Percentiles rank a stretch among this genome's conserved stretches.
Conservation (phyloP, 2,113 vertebrate species). For the Oxyura jamaicensis region DNA sequence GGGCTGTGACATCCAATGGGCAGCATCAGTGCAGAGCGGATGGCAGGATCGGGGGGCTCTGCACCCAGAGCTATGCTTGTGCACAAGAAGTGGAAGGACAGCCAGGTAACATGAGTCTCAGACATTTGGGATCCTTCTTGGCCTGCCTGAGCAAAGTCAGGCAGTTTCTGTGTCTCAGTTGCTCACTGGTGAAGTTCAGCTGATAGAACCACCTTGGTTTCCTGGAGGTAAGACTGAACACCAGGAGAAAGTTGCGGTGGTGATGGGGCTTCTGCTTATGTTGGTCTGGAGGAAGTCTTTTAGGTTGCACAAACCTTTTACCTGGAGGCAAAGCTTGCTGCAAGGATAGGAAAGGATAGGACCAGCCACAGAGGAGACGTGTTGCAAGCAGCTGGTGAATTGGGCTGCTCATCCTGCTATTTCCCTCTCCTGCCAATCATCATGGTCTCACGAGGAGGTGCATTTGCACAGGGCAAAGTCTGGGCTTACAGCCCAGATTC, state of each 20-base stretch:
- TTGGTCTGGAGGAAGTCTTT: background rate
- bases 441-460: fast-evolving
- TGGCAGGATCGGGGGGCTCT: background rate
- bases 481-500: background rate
- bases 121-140: background rate
- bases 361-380: background rate
- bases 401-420: background rate
- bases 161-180: background rate
- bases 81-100: background rate
- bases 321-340: background rate
- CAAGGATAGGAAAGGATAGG: background rate
- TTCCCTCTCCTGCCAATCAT: background rate
- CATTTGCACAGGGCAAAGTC: background rate
- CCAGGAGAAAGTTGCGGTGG: background rate
- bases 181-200: background rate
- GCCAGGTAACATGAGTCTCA: no score
- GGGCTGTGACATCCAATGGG: background rate
- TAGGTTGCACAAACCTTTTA: background rate
- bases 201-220: background rate
- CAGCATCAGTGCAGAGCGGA: fast-evolving
- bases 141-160: background rate
- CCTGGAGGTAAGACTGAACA: background rate
- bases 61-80: background rate
- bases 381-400: background rate
- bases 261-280: background rate